Percentiles rank a stretch among this genome's conserved stretches.
Conservation (phyloP, 2,888 invertebrate species). For the Diadegma fenestrale region DNA sequence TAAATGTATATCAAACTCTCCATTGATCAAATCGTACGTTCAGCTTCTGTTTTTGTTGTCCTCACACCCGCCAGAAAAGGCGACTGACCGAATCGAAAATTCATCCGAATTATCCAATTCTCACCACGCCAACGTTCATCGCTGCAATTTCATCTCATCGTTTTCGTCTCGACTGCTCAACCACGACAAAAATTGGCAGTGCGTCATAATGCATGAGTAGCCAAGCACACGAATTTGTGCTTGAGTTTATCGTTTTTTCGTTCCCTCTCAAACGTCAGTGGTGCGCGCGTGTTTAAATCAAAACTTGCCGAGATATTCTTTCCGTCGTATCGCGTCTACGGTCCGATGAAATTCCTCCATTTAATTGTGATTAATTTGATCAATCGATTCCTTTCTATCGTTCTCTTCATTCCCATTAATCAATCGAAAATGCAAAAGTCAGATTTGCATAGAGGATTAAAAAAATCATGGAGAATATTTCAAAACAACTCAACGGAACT, state of each 20-base stretch:
- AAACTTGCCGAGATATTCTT: no score
- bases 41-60: not conserved
- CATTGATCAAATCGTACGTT: conserved; percentile 41
- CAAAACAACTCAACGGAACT: not conserved
- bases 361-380: not conserved
- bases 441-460: not conserved
- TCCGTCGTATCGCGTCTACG: not conserved
- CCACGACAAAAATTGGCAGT: conserved; percentile 32
- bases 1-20: conserved; percentile 25
- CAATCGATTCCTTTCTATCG: not conserved
- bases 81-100: conserved; percentile 57
- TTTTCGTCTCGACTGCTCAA: conserved; percentile 33
- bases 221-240: conserved; percentile 15
- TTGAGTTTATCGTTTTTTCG: not conserved
- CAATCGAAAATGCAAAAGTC: not conserved
- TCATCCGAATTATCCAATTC: conserved; percentile 57
- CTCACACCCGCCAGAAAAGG: not conserved
- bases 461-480: not conserved
- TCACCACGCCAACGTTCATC: conserved; percentile 17
- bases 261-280: not conserved
- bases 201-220: conserved; percentile 13
- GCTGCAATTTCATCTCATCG: conserved; percentile 20
- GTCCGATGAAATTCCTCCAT: conserved; percentile 23
- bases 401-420: not conserved
- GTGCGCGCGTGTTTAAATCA: not conserved